These are phyloP conservation scores for Drosophila novamexicana DNA, from an alignment of 1,140 invertebrate genomes.

Conservation along the genomic window DNA sequence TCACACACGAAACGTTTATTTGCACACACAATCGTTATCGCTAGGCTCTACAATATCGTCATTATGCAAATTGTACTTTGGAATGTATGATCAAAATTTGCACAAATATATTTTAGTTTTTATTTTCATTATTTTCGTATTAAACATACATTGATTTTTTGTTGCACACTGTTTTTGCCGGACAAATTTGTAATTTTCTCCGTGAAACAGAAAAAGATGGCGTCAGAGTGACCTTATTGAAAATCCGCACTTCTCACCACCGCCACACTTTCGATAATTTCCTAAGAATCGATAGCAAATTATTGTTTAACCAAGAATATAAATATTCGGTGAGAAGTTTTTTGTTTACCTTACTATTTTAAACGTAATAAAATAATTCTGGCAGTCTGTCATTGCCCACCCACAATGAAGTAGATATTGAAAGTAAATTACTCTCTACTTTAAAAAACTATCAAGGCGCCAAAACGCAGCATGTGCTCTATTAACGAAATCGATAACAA, in stretches of 20 bases:
- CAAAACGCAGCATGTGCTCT: constrained; percentile 1
- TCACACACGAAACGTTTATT: constrained; percentile 42
- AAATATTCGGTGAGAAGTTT: not conserved
- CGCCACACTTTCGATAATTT: constrained; percentile 15
- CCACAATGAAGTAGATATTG: not conserved
- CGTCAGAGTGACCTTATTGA: constrained; percentile 44
- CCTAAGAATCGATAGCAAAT: constrained; percentile 3
- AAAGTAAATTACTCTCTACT: not conserved
- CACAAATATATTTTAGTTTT: not conserved
- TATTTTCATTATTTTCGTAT: constrained; percentile 11
- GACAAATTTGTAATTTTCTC: constrained; percentile 63
- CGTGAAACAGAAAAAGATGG: constrained; percentile 56
- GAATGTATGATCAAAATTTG: not conserved
- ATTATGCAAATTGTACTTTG: constrained; percentile 21
- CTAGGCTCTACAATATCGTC: not conserved
- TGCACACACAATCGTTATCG: constrained; percentile 42
- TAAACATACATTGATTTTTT: constrained; percentile 54
- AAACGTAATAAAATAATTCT: too few relatives aligned
- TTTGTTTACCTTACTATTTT: not conserved
- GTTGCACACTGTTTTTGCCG: constrained; percentile 65
- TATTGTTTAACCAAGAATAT: not conserved
- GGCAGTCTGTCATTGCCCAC: not conserved
- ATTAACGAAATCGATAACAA: constrained; percentile 15
- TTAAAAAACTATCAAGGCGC: not conserved
- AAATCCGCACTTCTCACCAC: constrained; percentile 23